phyloP scores from a whole-genome alignment of 2,113 vertebrate genomes.

The Stigmatopora nigra region DNA sequence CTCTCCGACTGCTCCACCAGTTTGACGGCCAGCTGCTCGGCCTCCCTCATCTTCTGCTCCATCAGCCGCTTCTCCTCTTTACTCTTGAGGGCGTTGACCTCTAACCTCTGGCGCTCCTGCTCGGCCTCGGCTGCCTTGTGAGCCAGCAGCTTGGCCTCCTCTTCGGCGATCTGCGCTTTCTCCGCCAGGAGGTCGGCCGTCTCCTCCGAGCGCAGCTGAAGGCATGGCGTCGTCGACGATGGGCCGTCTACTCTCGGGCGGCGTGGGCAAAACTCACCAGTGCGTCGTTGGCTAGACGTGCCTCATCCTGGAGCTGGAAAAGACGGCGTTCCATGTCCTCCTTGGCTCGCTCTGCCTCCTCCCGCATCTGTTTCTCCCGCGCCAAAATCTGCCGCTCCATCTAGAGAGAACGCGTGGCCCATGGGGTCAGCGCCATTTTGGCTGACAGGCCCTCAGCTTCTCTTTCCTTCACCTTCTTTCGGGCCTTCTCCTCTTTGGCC shows the following conservation, averaged over 20 bases:
- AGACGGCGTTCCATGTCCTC: conserved; percentile 83
- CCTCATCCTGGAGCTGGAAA: conserved; percentile 87
- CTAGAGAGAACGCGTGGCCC: conserved; percentile 39
- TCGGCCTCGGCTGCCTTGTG: conserved; percentile 89
- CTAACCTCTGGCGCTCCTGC: conserved; percentile 82
- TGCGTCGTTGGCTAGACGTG: conserved; percentile 82
- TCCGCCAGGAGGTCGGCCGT: conserved; percentile 85
- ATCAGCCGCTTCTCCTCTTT: conserved; percentile 88
- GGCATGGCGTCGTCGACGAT: neutral
- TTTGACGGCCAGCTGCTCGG: conserved; percentile 84
- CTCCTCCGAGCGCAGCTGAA: conserved; percentile 82
- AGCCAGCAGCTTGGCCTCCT: conserved; percentile 86
- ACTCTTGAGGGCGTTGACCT: conserved; percentile 83
- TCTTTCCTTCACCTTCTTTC: conserved; percentile 75
- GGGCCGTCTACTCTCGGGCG: neutral
- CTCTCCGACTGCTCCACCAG: conserved; percentile 87
- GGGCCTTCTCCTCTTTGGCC: conserved; percentile 85
- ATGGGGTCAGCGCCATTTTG: neutral
- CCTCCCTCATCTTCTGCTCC: conserved; percentile 92
- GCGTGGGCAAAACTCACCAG: conserved; percentile 67
- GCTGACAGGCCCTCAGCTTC: neutral
- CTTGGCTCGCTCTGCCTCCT: conserved; percentile 83
- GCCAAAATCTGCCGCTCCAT: conserved; percentile 85
- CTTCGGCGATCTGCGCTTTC: conserved; percentile 89
- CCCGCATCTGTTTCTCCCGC: conserved; percentile 86